A percentile compares a stretch with the other conserved stretches of the same genome.
phyloP scores from a whole-genome alignment of 2,113 vertebrate genomes.

The Xenus cinereus region DNA sequence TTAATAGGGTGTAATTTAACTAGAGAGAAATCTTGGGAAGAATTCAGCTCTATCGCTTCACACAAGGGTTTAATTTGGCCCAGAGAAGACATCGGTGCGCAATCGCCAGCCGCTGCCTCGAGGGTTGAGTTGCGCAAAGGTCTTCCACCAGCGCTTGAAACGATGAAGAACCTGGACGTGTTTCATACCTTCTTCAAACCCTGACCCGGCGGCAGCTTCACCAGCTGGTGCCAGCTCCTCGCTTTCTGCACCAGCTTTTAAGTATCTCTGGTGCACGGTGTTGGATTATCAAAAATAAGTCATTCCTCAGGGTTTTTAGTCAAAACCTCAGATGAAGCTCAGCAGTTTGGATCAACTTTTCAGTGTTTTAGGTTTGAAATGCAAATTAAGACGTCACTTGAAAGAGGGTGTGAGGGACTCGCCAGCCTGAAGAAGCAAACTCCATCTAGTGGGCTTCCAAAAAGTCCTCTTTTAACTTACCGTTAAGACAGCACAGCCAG shows the following conservation, averaged over 20 bases:
- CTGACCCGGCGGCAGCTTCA: background rate
- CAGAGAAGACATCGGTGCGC: background rate
- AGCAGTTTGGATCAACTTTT: background rate
- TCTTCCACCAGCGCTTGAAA: background rate
- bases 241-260: background rate
- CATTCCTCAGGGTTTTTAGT: background rate
- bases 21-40: slow-evolving; percentile 11
- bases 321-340: background rate
- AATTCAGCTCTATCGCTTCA: background rate
- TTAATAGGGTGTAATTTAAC: background rate
- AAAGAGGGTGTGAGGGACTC: background rate
- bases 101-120: background rate
- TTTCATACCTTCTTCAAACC: background rate
- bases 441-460: background rate
- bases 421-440: background rate
- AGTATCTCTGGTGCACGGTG: background rate
- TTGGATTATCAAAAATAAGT: background rate
- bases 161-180: background rate
- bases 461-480: background rate
- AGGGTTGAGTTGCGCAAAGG: background rate
- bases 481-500: background rate
- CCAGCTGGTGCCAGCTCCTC: background rate
- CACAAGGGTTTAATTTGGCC: background rate
- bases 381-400: background rate
- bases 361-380: background rate